Percentiles rank a stretch among this genome's conserved stretches.
Conservation (phyloP, 2,113 vertebrate genomes). For the Lagopus muta region DNA sequence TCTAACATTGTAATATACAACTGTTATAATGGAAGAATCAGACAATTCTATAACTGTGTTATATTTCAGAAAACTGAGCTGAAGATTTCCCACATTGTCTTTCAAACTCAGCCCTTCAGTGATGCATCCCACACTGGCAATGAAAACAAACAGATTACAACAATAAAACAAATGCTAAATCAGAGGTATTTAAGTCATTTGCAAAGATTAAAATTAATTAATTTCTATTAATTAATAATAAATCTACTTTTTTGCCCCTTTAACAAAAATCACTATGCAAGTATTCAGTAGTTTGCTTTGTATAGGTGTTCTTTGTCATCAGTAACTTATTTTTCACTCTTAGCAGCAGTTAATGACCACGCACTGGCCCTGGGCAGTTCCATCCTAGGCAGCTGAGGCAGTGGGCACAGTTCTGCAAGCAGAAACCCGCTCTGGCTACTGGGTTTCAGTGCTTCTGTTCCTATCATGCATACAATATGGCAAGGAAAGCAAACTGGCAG, state of each 20-base stretch:
- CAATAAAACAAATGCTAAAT: not conserved
- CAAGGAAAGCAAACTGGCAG: not conserved
- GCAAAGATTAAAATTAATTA: not conserved
- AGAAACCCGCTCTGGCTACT: accelerated
- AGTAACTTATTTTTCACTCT: not conserved
- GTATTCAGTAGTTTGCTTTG: not conserved
- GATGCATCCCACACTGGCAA: not conserved
- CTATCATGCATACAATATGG: not conserved
- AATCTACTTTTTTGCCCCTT: not conserved
- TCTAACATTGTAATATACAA: not conserved
- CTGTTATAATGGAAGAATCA: not conserved
- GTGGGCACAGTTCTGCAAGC: not conserved
- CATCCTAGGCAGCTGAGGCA: not conserved
- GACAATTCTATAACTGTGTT: not conserved
- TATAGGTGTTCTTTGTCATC: not conserved
- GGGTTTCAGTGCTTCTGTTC: not conserved
- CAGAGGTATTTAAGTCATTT: not conserved
- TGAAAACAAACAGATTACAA: not conserved
- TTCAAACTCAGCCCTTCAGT: not conserved
- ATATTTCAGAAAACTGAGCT: not conserved
- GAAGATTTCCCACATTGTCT: not conserved
- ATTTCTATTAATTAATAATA: no score
- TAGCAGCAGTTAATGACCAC: not conserved
- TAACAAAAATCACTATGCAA: not conserved
- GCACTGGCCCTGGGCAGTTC: not conserved